A percentile compares a stretch with the other conserved stretches of the same genome.
phyloP scores from a whole-genome alignment of 2,888 invertebrate genomes.

The Piscicola geometra region DNA sequence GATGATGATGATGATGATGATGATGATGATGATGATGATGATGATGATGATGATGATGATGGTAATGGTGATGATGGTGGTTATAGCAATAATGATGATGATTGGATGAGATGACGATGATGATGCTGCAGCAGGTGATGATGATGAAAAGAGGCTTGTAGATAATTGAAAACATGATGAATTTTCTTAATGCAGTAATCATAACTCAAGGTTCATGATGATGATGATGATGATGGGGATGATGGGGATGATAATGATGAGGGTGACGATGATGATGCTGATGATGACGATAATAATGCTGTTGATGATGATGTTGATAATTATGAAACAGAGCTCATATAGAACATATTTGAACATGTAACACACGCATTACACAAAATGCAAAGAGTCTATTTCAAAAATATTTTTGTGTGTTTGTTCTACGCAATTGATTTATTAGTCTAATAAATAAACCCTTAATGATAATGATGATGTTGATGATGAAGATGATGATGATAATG shows the following conservation, averaged over 20 bases:
- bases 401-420: no score
- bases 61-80: not conserved
- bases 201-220: not conserved
- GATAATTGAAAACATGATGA: no score
- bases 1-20: not conserved
- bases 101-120: no score
- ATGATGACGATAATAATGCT: not conserved
- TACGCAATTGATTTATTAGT: not conserved
- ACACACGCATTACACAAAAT: no score
- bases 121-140: no score
- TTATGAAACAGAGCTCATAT: no score
- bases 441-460: not conserved
- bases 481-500: not conserved
- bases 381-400: no score
- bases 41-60: slow-evolving; percentile 18
- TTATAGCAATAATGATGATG: not conserved
- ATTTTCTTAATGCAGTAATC: not conserved
- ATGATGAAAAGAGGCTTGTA: no score
- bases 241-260: not conserved
- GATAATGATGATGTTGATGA: slow-evolving; percentile 6
- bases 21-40: not conserved
- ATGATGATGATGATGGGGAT: no score
- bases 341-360: no score
- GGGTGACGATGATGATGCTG: slow-evolving; percentile 23
- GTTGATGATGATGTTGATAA: not conserved